These are phyloP conservation scores for Xestia rhomboidea DNA, from an alignment of 2,888 invertebrate species.

Conservation along the genomic window DNA sequence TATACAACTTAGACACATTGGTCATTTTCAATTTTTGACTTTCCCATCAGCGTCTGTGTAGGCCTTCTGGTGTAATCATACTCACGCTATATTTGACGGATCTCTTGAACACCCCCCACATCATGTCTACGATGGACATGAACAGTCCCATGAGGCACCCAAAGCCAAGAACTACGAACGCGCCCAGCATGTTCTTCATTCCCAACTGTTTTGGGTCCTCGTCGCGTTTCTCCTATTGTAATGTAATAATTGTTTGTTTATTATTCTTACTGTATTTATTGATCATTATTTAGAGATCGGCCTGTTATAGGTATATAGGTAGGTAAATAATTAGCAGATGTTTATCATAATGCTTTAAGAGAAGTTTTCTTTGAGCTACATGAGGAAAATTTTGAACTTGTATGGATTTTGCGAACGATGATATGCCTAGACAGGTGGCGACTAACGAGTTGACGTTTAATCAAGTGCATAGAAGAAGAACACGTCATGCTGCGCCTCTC, in stretches of 20 bases:
- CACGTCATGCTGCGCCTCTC: not conserved
- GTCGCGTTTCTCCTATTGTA: conserved; percentile 72
- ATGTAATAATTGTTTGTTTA: not conserved
- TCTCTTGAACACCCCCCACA: conserved; percentile 88
- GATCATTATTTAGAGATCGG: not conserved
- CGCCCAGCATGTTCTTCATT: conserved; percentile 87
- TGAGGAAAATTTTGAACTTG: not conserved
- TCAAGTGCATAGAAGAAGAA: not conserved
- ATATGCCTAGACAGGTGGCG: not conserved
- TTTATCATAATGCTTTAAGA: not conserved
- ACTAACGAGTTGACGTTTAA: not conserved
- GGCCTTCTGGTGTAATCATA: conserved; percentile 24
- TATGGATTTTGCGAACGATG: not conserved
- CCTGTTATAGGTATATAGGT: not conserved
- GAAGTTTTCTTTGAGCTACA: not conserved
- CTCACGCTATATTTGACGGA: conserved; percentile 86
- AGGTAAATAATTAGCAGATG: not conserved
- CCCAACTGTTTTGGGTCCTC: conserved; percentile 81
- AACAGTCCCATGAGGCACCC: conserved; percentile 83
- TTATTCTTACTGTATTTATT: not conserved
- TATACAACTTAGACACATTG: not conserved
- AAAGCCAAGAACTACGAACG: conserved; percentile 85
- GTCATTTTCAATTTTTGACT: not conserved
- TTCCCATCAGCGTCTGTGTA: not conserved
- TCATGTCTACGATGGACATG: conserved; percentile 85